Conservation (phyloP, 2,797 vertebrate species). For the Oceanodroma leucorhoa region DNA sequence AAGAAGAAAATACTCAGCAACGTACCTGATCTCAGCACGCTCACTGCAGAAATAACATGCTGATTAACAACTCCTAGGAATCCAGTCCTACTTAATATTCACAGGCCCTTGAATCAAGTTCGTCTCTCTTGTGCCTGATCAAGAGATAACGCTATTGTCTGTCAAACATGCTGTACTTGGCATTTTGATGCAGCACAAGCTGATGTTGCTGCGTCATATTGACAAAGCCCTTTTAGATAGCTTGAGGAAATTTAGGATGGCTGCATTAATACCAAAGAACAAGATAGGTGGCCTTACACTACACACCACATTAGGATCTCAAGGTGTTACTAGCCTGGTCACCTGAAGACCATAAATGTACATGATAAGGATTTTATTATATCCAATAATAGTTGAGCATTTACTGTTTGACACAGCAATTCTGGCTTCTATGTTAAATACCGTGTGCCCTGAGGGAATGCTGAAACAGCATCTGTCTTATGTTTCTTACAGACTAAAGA, state of each 20-base stretch:
- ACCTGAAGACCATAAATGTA: rapidly evolving
- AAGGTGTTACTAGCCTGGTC: background rate
- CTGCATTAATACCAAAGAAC: background rate
- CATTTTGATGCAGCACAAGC: background rate
- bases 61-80: background rate
- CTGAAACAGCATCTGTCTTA: background rate
- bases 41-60: background rate
- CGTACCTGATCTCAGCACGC: background rate
- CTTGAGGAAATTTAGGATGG: background rate
- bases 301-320: background rate
- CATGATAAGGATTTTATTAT: background rate
- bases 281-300: background rate
- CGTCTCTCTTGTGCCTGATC: background rate
- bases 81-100: background rate
- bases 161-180: background rate
- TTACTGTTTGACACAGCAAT: background rate
- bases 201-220: background rate
- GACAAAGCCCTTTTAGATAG: background rate
- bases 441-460: background rate
- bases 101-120: background rate
- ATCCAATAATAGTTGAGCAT: background rate
- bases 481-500: background rate
- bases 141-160: background rate
- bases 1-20: background rate
- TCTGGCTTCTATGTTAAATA: background rate